Conservation (phyloP, 2,888 invertebrate genomes). For the Scelioninae gen. 2 region DNA sequence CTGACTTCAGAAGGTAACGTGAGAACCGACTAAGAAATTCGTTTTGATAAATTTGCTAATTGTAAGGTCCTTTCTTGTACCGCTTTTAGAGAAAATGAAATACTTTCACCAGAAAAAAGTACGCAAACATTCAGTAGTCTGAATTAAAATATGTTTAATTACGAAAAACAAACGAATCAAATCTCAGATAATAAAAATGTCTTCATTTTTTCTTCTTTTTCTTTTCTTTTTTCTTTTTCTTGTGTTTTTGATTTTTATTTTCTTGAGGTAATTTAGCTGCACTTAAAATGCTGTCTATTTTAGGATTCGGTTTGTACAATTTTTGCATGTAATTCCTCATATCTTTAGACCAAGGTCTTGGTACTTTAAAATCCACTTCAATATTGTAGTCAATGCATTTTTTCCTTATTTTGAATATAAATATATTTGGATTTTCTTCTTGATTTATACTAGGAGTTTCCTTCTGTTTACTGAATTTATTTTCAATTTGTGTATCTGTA, state of each 20-base stretch:
- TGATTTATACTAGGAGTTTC: conserved; percentile 37
- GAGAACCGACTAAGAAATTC: conserved; percentile 57
- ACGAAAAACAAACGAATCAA: neutral
- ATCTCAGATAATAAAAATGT: too few species aligned
- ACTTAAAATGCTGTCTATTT: neutral
- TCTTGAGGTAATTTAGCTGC: too few species aligned
- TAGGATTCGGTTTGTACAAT: conserved; percentile 31
- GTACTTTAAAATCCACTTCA: conserved; percentile 69
- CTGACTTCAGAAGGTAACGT: conserved; percentile 57
- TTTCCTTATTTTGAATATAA: conserved; percentile 67
- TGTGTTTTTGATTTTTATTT: neutral
- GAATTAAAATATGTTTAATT: neutral
- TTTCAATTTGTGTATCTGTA: conserved; percentile 21
- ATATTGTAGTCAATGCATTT: conserved; percentile 63
- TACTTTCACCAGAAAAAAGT: conserved; percentile 30
- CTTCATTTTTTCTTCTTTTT: conserved; percentile 11
- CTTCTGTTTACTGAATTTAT: neutral
- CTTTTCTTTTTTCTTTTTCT: conserved; percentile 16
- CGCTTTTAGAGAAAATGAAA: conserved; percentile 29
- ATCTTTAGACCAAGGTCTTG: conserved; percentile 67
- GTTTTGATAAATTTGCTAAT: conserved; percentile 52
- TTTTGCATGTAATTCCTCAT: conserved; percentile 31
- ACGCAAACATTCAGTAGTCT: conserved; percentile 5
- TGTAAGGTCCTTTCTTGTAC: conserved; percentile 30
- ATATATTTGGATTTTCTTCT: conserved; percentile 72